Conservation (phyloP, 1,140 invertebrate genomes). For the Rhopalosiphum padi region DNA sequence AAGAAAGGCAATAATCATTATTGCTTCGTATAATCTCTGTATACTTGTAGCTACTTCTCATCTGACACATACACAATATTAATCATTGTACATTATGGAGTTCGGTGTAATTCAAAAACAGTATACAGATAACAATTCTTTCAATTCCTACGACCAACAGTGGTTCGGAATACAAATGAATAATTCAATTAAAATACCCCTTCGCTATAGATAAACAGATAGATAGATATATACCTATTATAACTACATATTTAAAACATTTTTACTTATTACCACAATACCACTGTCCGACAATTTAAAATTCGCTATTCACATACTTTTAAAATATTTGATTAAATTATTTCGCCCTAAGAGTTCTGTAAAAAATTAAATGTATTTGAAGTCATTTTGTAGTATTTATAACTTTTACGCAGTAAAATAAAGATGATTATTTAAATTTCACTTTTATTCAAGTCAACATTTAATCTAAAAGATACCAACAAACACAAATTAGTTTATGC, state of each 20-base stretch:
- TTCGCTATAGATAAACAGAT: not conserved
- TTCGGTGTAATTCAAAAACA: not conserved
- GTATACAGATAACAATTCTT: slow-evolving; percentile 3
- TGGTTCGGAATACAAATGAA: not conserved
- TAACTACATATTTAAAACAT: not conserved
- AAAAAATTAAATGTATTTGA: not conserved
- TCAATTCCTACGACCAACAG: not conserved
- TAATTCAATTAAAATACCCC: not conserved
- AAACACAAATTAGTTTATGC: not conserved
- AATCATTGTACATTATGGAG: not conserved
- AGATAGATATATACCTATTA: not conserved
- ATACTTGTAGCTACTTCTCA: not conserved
- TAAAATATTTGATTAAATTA: not conserved
- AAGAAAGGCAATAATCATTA: not conserved
- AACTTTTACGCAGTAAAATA: not conserved
- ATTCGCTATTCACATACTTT: not conserved
- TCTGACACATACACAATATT: not conserved
- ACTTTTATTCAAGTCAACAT: not conserved
- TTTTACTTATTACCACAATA: slow-evolving; percentile 3
- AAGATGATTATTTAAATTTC: not conserved
- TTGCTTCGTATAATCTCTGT: slow-evolving; percentile 23
- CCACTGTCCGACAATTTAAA: not conserved
- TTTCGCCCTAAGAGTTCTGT: not conserved
- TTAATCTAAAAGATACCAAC: not conserved
- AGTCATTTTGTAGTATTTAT: not conserved